Percentiles rank a stretch among this genome's conserved stretches.
Evolutionary conservation across 23 tunicate species (phyloP).

Genomic region (Diplosoma virens): DNA sequence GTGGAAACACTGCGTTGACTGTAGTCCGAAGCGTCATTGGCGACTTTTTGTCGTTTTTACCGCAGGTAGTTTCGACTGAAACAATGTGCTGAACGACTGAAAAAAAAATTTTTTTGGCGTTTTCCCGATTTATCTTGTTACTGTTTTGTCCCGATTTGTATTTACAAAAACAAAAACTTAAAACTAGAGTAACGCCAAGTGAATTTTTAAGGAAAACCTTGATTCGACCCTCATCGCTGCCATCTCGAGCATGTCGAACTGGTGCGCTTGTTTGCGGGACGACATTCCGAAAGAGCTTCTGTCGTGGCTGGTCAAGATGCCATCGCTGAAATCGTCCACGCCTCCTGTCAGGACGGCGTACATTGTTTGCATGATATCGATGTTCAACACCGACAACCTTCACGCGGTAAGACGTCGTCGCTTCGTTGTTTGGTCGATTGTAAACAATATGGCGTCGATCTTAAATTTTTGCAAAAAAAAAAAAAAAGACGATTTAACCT

Average conservation of each 20-base stretch:
- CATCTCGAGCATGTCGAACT: slow-evolving; percentile 20
- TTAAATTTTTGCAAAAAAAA: no score
- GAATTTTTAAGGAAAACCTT: slow-evolving; percentile 60
- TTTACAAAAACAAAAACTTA: no score
- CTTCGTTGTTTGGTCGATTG: no score
- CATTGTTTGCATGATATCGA: slow-evolving; percentile 31
- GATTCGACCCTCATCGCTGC: slow-evolving; percentile 62
- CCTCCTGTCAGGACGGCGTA: slow-evolving; percentile 62
- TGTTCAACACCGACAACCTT: slow-evolving; percentile 55
- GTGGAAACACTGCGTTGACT: slow-evolving; percentile 41
- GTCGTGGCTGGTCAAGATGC: slow-evolving; percentile 58
- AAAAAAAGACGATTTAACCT: no score
- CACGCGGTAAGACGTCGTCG: no score
- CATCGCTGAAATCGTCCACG: slow-evolving; percentile 48
- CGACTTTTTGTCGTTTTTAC: slow-evolving; percentile 33
- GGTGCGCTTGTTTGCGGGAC: slow-evolving; percentile 48
- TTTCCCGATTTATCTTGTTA: no score
- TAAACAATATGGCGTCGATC: no score
- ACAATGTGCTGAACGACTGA: no score
- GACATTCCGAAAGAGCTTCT: slow-evolving; percentile 42
- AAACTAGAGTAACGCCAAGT: no score
- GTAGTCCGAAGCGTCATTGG: slow-evolving; percentile 25
- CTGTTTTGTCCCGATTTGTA: no score
- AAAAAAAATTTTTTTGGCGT: no score
- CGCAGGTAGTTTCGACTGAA: slow-evolving; percentile 44